Percentiles rank a stretch among this genome's conserved stretches.
These are phyloP conservation scores for Crossocerus cetratus DNA, from an alignment of 2,888 invertebrate species.

Conservation along the genomic window DNA sequence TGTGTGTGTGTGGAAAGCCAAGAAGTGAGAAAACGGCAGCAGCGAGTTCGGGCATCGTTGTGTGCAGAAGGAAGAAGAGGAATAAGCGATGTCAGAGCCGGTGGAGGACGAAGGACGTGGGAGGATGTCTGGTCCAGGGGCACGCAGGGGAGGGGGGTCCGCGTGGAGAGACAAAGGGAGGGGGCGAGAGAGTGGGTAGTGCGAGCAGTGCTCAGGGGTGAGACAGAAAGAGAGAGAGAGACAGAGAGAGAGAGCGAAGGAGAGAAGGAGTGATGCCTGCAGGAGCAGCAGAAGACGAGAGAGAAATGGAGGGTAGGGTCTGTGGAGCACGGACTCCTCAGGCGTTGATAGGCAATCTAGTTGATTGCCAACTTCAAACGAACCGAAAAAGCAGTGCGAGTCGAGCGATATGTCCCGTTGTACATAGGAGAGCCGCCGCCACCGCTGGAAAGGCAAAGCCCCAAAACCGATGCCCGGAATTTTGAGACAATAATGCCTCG, in stretches of 20 bases:
- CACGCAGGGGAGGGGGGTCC: not conserved
- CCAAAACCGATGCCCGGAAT: constrained; percentile 50
- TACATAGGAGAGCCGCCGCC: constrained; percentile 21
- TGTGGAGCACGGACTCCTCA: constrained; percentile 60
- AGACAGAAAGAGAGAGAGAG: constrained; percentile 10
- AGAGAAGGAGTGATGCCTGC: constrained; percentile 1
- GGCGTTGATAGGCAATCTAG: constrained; percentile 76
- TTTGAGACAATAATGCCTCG: constrained; percentile 45
- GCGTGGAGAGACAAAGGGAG: not conserved
- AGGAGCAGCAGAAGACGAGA: constrained; percentile 30
- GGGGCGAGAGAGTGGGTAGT: not conserved
- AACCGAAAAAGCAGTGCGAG: constrained; percentile 63
- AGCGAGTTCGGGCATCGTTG: constrained; percentile 5
- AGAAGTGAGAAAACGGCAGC: too few species aligned
- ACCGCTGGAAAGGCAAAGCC: constrained; percentile 48
- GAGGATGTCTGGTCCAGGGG: not conserved
- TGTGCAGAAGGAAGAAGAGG: constrained; percentile 23
- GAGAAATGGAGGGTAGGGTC: constrained; percentile 48
- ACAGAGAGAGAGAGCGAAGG: constrained; percentile 10
- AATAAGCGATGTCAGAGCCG: not conserved
- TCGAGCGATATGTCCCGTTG: not conserved
- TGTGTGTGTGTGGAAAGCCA: constrained; percentile 35
- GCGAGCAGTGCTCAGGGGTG: not conserved
- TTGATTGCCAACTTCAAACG: constrained; percentile 77
- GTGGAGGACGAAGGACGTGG: not conserved